A percentile compares a stretch with the other conserved stretches of the same genome.
These are phyloP conservation scores for Pseudococcus jackbeardsleyi DNA, from an alignment of 2,888 invertebrate species.

Conservation along the genomic window DNA sequence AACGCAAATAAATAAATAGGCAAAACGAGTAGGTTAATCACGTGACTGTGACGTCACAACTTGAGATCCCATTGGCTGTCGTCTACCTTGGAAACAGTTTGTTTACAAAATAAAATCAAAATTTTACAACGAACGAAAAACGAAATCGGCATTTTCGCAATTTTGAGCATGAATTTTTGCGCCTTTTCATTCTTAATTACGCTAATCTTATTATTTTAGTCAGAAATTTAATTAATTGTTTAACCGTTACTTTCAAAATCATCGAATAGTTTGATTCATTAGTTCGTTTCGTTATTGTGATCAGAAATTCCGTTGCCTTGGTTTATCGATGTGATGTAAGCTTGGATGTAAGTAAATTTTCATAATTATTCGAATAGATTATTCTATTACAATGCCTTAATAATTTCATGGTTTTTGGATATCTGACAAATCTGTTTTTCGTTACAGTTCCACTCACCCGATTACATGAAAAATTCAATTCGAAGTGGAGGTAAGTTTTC, in stretches of 20 bases:
- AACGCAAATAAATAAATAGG: too few relatives aligned
- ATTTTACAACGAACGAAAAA: constrained; percentile 7
- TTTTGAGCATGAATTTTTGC: constrained; percentile 5
- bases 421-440: background rate
- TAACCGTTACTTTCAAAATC: background rate
- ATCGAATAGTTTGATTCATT: background rate
- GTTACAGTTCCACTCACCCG: background rate
- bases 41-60: background rate
- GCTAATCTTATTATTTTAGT: background rate
- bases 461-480: background rate
- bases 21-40: background rate
- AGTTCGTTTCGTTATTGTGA: background rate
- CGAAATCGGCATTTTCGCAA: background rate
- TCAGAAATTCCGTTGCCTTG: constrained; percentile 8
- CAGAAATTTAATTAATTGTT: constrained; percentile 38
- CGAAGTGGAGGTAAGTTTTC: constrained; percentile 15
- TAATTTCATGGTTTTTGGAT: background rate
- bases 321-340: background rate
- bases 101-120: constrained; percentile 39
- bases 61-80: background rate
- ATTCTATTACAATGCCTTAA: background rate
- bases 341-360: background rate
- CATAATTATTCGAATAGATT: background rate
- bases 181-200: constrained; percentile 36
- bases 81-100: constrained; percentile 58